Evolutionary conservation across 92 coral and sea anemone species (phyloP).

Genomic region (Diadumene lineata): DNA sequence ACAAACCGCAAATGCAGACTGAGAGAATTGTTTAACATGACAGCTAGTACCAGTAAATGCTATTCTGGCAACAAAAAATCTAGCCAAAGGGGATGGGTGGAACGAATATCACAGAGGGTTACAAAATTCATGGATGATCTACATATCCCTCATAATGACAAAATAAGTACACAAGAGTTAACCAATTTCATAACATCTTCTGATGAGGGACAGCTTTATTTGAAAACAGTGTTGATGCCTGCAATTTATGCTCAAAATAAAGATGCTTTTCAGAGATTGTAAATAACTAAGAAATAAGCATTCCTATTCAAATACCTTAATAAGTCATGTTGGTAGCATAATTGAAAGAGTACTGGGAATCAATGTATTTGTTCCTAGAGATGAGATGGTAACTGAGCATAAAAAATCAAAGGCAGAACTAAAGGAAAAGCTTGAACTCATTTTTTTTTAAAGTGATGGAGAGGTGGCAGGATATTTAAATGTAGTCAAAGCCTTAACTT

Average conservation of each 20-base stretch:
- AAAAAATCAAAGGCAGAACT: neutral
- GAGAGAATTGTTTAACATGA: conserved; percentile 1
- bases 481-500: conserved; percentile 1
- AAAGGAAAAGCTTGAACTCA: conserved; percentile 7
- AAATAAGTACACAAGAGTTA: neutral
- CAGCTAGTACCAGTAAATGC: conserved; percentile 5
- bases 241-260: conserved; percentile 6
- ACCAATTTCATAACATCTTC: neutral
- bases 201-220: conserved; percentile 12
- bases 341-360: neutral
- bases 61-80: conserved; percentile 4
- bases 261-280: conserved; percentile 9
- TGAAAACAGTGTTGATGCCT: conserved; percentile 19
- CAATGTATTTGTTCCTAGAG: conserved; percentile 19
- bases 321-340: conserved; percentile 2
- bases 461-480: conserved; percentile 7
- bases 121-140: conserved; percentile 13
- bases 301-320: conserved; percentile 3
- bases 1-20: conserved; percentile 7
- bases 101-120: neutral
- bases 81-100: neutral
- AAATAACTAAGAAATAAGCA: conserved; percentile 19
- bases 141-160: neutral
- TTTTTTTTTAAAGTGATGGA: conserved; percentile 1
- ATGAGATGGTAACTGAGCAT: conserved; percentile 7